These are phyloP conservation scores for Irena cyanogastra DNA, from an alignment of 2,113 vertebrate species.

Conservation along the genomic window DNA sequence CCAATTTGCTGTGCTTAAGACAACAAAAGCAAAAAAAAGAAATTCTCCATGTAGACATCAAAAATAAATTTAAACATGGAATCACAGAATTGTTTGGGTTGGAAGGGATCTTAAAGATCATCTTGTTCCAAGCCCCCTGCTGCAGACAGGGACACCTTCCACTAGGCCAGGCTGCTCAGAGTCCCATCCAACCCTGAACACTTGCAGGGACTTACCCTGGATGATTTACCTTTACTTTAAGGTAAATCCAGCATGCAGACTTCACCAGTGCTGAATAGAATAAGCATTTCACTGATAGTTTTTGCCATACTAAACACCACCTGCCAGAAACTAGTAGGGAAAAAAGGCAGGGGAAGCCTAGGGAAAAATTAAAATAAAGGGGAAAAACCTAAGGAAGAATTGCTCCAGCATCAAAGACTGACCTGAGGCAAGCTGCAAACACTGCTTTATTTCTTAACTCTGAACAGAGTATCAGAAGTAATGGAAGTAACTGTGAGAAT, in stretches of 20 bases:
- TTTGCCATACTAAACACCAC: background rate
- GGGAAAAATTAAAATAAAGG: background rate
- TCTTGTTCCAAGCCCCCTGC: background rate
- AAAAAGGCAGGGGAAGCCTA: background rate
- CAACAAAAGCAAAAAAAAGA: background rate
- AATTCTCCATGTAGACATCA: background rate
- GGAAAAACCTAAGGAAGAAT: background rate
- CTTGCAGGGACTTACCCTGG: background rate
- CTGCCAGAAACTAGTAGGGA: background rate
- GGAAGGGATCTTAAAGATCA: background rate
- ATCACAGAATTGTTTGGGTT: background rate
- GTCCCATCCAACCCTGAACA: background rate
- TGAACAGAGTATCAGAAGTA: conserved; percentile 58
- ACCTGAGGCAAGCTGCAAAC: background rate
- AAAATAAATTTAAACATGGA: background rate
- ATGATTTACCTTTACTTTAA: background rate
- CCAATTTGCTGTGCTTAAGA: background rate
- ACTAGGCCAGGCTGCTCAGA: background rate
- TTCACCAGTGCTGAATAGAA: background rate
- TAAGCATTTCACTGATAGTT: background rate
- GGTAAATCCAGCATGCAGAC: background rate
- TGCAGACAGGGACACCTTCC: background rate
- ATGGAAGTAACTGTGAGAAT: conserved; percentile 49
- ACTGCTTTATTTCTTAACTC: conserved; percentile 4
- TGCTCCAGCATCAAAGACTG: background rate